These are phyloP conservation scores for Scatophagus argus DNA, from an alignment of 2,113 vertebrate genomes.

Conservation along the genomic window DNA sequence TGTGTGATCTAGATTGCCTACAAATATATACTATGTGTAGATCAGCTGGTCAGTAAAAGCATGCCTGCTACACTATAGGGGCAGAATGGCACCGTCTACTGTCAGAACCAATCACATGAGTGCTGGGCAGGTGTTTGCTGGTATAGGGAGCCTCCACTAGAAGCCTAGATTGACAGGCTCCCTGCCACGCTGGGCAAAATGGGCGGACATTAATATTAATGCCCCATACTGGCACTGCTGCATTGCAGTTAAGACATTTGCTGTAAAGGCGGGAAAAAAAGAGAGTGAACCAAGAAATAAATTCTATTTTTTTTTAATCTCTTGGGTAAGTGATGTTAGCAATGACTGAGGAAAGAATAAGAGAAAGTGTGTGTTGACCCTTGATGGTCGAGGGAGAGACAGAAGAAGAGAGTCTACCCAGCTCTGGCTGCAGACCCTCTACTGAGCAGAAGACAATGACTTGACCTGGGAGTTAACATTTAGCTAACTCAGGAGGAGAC, in stretches of 20 bases:
- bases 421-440: constrained; percentile 30
- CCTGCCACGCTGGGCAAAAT: constrained; percentile 77
- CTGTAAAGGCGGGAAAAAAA: constrained; percentile 72
- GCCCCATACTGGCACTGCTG: constrained; percentile 78
- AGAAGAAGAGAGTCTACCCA: constrained; percentile 6
- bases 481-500: constrained; percentile 5
- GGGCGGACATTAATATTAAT: constrained; percentile 84
- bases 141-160: constrained; percentile 48
- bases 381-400: constrained; percentile 15
- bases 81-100: constrained; percentile 52
- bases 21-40: constrained; percentile 39
- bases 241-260: constrained; percentile 82
- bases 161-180: constrained; percentile 77
- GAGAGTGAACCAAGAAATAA: constrained; percentile 59
- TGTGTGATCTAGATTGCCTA: constrained; percentile 52
- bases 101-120: constrained; percentile 24
- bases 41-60: constrained; percentile 50
- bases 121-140: constrained; percentile 53
- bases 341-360: constrained; percentile 21
- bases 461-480: constrained; percentile 46
- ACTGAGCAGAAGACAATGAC: constrained; percentile 19
- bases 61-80: constrained; percentile 10
- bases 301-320: constrained; percentile 43
- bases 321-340: constrained; percentile 40
- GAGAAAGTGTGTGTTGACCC: constrained; percentile 21